Conservation (phyloP, 2,113 vertebrate species). For the Butorides virescens region DNA sequence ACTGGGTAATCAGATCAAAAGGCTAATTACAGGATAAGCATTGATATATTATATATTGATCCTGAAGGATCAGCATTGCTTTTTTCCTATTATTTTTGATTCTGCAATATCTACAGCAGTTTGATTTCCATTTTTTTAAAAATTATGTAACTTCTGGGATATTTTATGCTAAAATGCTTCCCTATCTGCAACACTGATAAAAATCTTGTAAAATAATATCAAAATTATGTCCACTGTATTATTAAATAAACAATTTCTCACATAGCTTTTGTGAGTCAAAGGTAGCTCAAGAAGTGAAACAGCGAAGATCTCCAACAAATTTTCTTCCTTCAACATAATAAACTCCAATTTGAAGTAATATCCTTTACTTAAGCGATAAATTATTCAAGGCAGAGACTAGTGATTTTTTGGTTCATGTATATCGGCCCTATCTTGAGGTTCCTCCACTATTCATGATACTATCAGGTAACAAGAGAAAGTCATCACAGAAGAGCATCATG, state of each 20-base stretch:
- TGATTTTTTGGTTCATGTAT: not conserved
- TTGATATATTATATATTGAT: not conserved
- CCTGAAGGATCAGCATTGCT: not conserved
- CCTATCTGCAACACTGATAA: not conserved
- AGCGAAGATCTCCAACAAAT: not conserved
- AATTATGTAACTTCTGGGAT: accelerated
- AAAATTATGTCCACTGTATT: not conserved
- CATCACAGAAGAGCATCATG: not conserved
- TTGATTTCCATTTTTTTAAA: not conserved
- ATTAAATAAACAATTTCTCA: not conserved
- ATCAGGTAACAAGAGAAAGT: not conserved
- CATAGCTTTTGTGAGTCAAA: not conserved
- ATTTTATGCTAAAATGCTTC: not conserved
- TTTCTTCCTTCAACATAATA: not conserved
- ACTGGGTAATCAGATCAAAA: not conserved
- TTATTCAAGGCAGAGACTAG: not conserved
- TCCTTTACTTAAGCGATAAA: not conserved
- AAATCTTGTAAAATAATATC: not conserved
- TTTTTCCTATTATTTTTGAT: not conserved
- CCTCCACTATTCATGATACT: not conserved
- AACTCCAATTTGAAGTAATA: not conserved
- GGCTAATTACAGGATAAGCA: not conserved
- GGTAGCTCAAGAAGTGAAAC: not conserved
- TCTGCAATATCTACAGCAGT: not conserved
- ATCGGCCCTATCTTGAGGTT: not conserved